Evolutionary conservation across 1,140 invertebrate species (phyloP), one percentile per base, ranked within the genome.

Genomic region (Trichonephila inaurata): DNA sequence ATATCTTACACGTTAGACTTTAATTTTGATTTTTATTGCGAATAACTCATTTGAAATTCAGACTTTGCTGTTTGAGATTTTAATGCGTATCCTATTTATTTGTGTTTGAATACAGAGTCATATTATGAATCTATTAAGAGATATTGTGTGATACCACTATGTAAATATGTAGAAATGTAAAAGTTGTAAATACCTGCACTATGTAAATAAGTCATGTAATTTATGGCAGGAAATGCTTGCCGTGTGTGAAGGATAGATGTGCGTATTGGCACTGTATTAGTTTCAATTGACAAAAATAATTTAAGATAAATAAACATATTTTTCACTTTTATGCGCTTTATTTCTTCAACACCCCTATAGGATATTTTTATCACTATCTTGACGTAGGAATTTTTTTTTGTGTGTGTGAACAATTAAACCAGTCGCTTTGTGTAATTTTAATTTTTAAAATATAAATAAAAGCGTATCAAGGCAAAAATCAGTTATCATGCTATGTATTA

Each of bases 131-230:
- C 28, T 83, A 58, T 87, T 82, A 60, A 82, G 60, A 91, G 89
- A 62, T 87, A 51, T 64, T 91, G 89, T 91, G 89, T 91, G 89
- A 91, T 91, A 91, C 72, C 72, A 51, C 89, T 61, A 21, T 91
- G 69, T 91, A 81, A 81, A 91, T 81, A 91, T 91, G 72, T 91
- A 81, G 62, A 91, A 91, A 81, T 91, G 89, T 91, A 91, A 81
- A 82, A 91, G 89, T 58, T 91, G 89, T 91, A 91, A 81, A 91
- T 91, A 81, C 33, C 44, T 91, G 72, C 89, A 81, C 89, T 91
- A 19, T 91, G 89, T 91, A 91, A 58, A 91, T 91, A 91, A 91
- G 89, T 91, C 89, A 91, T 91, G 72, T 91, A 81, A 91, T 89
- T 89, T 91, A 82, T 91, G 89, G 72, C 69, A 91, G 28, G 69